Evolutionary conservation across 2,113 vertebrate species (phyloP), one percentile per base, ranked within the genome.

Genomic region (Heliornis fulica): DNA sequence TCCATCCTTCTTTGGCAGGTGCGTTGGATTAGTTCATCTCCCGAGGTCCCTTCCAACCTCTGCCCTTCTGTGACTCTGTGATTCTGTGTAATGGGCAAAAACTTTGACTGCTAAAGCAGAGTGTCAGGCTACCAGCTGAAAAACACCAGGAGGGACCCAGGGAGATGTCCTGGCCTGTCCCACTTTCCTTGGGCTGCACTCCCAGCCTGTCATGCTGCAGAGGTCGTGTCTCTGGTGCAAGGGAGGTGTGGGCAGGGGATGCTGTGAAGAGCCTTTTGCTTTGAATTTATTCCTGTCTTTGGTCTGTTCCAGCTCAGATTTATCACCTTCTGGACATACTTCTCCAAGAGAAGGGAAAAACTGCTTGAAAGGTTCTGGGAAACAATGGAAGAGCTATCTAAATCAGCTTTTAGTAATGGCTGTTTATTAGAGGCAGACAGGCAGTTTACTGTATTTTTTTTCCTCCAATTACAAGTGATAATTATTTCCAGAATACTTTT

Each of bases 281-380:
- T 89, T 85, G 57, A 85, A 91, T 91, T 93, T 82, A n/a, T 13
- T 77, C n/a, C n/a, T 86, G 80, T 74, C 78, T 91, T 84, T 87
- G 53, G 19, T 71, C 72, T 94, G 83, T 78, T 56, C 75, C 34
- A 43, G 29, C 36, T 87, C 77, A 82, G 77, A 94, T 89, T 97
- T 93, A 95, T 84, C 89, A 84, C 89, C 17, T 13, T 89, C 74
- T 72, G 89, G 80, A 82, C 2, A 2, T 63, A 26, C 23, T 91
- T 82, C n/a, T 48, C 43, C 0, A 2, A 75, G 36, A 40, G 53
- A 91, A 46, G 34, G 46, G 74, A 65, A 69, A 83, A 94, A 93
- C 59, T 13, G 71, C 40, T 93, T 84, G 31, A 92, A 94, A 22
- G 5, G 31, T 91, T 92, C 69, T 84, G 77, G 77, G 32, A n/a